Evolutionary conservation across 2,888 invertebrate genomes (phyloP).

Genomic region (Oeneis ivallda): DNA sequence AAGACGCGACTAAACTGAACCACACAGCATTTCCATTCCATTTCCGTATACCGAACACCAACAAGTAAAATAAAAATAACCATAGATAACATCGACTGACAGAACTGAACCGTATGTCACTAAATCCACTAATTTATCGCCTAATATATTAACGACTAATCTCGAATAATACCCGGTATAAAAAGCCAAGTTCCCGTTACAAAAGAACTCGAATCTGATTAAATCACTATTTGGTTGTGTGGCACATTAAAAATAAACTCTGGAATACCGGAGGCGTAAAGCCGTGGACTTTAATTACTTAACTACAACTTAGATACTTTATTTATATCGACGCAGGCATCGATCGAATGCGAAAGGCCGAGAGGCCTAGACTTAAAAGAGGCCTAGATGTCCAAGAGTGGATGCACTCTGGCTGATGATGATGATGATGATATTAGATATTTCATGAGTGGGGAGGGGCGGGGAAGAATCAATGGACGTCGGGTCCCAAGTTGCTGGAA

Average conservation of each 20-base stretch:
- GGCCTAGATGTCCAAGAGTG: too few relatives aligned
- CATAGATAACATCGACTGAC: constrained; percentile 33
- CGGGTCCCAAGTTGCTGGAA: too few relatives aligned
- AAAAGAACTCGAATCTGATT: constrained; percentile 36
- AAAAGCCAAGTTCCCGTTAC: constrained; percentile 36
- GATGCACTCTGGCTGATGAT: too few relatives aligned
- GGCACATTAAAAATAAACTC: constrained; percentile 33
- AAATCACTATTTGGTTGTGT: constrained; percentile 36
- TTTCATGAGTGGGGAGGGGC: too few relatives aligned
- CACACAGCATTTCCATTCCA: constrained; percentile 3
- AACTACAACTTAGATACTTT: too few relatives aligned
- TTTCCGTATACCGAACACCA: constrained; percentile 22
- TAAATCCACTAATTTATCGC: constrained; percentile 39
- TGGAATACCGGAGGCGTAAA: constrained; percentile 43
- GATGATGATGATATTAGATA: too few relatives aligned
- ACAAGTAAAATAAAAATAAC: constrained; percentile 20
- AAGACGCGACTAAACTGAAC: neutral
- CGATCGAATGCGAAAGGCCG: too few relatives aligned
- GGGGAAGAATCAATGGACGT: too few relatives aligned
- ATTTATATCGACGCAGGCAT: too few relatives aligned
- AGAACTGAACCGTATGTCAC: constrained; percentile 39
- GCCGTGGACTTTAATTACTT: constrained; percentile 37
- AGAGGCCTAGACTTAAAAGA: too few relatives aligned
- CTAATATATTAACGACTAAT: constrained; percentile 40
- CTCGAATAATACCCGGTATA: constrained; percentile 28